phyloP scores from a whole-genome alignment of 1,140 invertebrate species.

The Plutomurus gul region DNA sequence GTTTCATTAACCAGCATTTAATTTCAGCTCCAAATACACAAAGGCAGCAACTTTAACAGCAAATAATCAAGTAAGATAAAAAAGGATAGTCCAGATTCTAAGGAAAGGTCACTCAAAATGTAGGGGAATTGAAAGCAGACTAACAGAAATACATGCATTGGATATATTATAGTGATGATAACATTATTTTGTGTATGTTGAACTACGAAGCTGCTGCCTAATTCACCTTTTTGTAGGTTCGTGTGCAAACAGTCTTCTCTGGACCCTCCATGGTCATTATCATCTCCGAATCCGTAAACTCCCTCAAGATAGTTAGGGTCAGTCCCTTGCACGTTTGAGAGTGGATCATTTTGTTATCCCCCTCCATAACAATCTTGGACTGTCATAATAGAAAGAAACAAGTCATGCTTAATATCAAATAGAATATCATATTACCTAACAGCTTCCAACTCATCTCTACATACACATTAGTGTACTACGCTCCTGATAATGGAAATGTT shows the following conservation, averaged over 20 bases:
- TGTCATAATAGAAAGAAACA: not conserved
- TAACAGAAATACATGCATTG: too few species aligned
- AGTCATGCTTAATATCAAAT: not conserved
- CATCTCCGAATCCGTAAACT: slow-evolving; percentile 46
- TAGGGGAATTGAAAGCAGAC: too few species aligned
- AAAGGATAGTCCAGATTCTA: too few species aligned
- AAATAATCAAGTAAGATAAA: too few species aligned
- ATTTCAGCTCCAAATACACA: too few species aligned
- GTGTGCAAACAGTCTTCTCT: not conserved
- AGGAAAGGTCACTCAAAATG: too few species aligned
- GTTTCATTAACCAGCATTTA: too few species aligned
- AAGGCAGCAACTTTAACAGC: too few species aligned
- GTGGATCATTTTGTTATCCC: slow-evolving; percentile 38
- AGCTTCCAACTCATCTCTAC: not conserved
- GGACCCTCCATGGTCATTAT: slow-evolving; percentile 26
- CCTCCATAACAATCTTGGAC: slow-evolving; percentile 39
- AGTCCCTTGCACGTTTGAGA: slow-evolving; percentile 3
- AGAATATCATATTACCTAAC: not conserved
- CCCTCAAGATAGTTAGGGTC: slow-evolving; percentile 27
- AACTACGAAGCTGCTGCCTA: not conserved
- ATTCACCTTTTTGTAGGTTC: slow-evolving; percentile 18
- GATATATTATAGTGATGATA: too few species aligned
- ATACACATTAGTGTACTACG: not conserved
- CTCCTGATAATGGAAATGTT: too few species aligned
- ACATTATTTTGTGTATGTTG: too few species aligned